Base-by-base conservation (phyloP, 2,888 invertebrate species). In the Ephialtes manifestator region DNA sequence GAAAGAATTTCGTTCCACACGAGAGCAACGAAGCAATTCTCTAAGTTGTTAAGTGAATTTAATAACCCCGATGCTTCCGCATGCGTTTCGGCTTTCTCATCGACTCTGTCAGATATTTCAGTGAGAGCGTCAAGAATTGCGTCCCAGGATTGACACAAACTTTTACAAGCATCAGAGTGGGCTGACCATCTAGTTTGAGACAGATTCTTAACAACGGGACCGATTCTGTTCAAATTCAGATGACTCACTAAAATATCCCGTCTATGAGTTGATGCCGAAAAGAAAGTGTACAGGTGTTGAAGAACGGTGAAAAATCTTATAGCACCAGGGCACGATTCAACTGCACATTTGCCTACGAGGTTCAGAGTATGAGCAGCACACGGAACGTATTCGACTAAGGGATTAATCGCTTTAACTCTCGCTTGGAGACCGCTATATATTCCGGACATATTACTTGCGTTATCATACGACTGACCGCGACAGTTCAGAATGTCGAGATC, bases 361-460 rank as follows among this genome's bases (percentile, higher is more conserved):
- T 90, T 89, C 46, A 89, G 77, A 5, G 89, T 88, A 84, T 89
- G 89, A 2, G 86, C 87, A 51, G 88, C 75, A 67, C 89, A 90
- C 20, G 89, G 90, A 48, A 88, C 81, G 75, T 82, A 90, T 67
- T 86, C 68, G 15, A 83, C 87, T 7, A 83, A 68, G n/a, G 77
- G 76, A 63, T 83, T 83, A 4, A 70, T 20, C 67, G 82, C 71
- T 74, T 87, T 87, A 13, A 90, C 88, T 83, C 80, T 80, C 7
- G 85, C 86, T 83, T 89, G 89, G 8, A 89, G 35, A 28, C 87
- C 87, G 58, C 58, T 86, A 74, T 88, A 88, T 51, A 48, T 20
- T 3, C 87, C 88, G 48, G 86, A 83, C 84, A 85, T 80, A 80
- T 90, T 89, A 18, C 72, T 67, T 10, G 89, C 89, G 86, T 89